These are phyloP conservation scores for Gephyroberyx darwinii DNA, from an alignment of 2,797 vertebrate genomes.

Conservation along the genomic window DNA sequence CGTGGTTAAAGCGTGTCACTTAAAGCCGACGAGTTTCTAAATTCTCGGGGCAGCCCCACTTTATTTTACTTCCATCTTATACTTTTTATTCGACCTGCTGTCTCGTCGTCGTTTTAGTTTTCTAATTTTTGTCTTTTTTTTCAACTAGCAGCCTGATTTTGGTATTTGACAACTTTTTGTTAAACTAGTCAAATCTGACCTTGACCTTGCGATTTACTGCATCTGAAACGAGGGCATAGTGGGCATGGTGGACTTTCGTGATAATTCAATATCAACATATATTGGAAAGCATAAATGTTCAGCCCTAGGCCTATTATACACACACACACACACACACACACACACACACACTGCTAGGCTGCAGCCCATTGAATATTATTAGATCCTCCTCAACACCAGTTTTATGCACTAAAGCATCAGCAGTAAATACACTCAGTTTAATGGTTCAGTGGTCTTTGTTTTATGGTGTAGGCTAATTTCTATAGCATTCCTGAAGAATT, in stretches of 20 bases:
- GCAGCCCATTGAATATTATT: too few species aligned
- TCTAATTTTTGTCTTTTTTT: too few species aligned
- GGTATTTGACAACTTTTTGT: too few species aligned
- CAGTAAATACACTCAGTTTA: not conserved
- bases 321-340: too few species aligned
- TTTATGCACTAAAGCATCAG: too few species aligned
- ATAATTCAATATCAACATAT: too few species aligned
- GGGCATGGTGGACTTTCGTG: too few species aligned
- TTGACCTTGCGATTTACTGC: conserved; percentile 23
- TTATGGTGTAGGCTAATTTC: not conserved
- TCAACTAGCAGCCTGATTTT: too few species aligned
- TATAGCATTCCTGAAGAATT: not conserved
- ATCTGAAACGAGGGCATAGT: conserved; percentile 38
- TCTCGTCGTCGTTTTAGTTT: not conserved
- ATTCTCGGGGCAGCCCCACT: not conserved
- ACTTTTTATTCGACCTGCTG: not conserved
- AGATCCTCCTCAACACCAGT: too few species aligned
- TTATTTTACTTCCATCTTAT: not conserved
- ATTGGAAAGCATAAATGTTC: not conserved
- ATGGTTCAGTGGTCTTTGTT: not conserved
- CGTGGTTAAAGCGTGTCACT: not conserved
- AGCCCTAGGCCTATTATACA: too few species aligned
- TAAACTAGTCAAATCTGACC: conserved; percentile 40
- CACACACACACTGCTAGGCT: too few species aligned
- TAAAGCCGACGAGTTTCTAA: not conserved